Percentiles rank a stretch among this genome's conserved stretches.
These are phyloP conservation scores for Thomomys bottae DNA, from an alignment of 2,113 vertebrate species.

Conservation along the genomic window DNA sequence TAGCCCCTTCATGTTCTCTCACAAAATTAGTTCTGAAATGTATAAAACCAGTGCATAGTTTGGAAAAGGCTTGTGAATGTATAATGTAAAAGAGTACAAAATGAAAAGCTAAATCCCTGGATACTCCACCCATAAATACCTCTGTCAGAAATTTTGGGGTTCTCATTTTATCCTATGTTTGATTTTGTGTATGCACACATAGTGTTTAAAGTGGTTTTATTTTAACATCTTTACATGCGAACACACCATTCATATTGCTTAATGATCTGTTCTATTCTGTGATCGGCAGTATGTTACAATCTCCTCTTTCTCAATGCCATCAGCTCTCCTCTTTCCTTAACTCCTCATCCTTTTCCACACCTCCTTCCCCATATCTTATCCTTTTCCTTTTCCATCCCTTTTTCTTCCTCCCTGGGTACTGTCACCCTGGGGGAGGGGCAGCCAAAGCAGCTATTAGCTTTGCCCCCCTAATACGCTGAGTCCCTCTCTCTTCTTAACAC, in stretches of 20 bases:
- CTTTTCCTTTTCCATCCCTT: neutral
- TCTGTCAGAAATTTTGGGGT: neutral
- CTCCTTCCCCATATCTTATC: neutral
- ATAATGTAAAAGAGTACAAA: constrained; percentile 14
- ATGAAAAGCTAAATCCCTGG: neutral
- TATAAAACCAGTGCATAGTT: neutral
- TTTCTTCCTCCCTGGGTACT: constrained; percentile 43
- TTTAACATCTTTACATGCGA: constrained; percentile 8
- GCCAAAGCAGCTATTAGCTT: constrained; percentile 76
- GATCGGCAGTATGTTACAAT: constrained; percentile 36
- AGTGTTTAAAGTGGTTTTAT: neutral
- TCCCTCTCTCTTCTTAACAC: constrained; percentile 81
- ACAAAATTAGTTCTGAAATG: constrained; percentile 12
- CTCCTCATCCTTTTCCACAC: neutral
- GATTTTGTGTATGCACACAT: neutral
- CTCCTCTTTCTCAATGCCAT: neutral
- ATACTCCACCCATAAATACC: neutral
- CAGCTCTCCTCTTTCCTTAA: neutral
- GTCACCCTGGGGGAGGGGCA: constrained; percentile 52
- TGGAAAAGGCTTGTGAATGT: neutral
- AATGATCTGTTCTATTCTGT: neutral
- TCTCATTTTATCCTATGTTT: neutral
- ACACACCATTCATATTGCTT: neutral
- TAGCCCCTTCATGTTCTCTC: neutral
- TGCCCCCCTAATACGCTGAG: constrained; percentile 78